A percentile compares a stretch with the other conserved stretches of the same genome.
phyloP scores from a whole-genome alignment of 2,113 vertebrate genomes.

The Thalassarche chlororhynchos region DNA sequence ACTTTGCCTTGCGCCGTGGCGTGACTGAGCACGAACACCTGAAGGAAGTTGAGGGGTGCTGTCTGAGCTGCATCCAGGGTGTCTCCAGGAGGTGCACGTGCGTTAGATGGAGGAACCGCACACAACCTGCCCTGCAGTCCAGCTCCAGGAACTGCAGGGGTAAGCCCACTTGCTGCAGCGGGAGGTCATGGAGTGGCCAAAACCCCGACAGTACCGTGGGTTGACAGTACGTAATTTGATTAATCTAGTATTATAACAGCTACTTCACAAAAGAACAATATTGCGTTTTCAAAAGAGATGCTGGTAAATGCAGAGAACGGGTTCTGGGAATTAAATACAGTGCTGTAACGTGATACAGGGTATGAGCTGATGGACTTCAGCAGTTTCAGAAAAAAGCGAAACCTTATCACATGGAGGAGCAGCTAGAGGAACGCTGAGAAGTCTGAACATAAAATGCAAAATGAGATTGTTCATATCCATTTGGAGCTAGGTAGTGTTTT shows the following conservation, averaged over 20 bases:
- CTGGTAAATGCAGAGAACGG: background rate
- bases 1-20: accelerated
- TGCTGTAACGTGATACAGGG: background rate
- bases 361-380: background rate
- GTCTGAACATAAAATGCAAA: background rate
- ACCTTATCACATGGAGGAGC: background rate
- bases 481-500: background rate
- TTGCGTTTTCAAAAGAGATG: background rate
- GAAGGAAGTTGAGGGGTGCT: background rate
- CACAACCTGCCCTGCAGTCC: background rate
- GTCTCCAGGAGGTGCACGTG: accelerated
- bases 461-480: background rate
- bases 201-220: accelerated
- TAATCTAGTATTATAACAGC: background rate
- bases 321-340: background rate
- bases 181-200: background rate
- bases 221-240: background rate
- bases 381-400: background rate
- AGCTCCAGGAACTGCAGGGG: background rate
- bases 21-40: accelerated
- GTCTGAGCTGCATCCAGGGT: background rate
- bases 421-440: background rate
- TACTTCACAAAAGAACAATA: background rate
- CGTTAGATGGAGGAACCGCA: background rate
- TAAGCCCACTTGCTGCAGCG: accelerated